Base-by-base conservation (phyloP, 37 sponge, comb jelly and placozoan species). In the Theonella swinhoei region DNA sequence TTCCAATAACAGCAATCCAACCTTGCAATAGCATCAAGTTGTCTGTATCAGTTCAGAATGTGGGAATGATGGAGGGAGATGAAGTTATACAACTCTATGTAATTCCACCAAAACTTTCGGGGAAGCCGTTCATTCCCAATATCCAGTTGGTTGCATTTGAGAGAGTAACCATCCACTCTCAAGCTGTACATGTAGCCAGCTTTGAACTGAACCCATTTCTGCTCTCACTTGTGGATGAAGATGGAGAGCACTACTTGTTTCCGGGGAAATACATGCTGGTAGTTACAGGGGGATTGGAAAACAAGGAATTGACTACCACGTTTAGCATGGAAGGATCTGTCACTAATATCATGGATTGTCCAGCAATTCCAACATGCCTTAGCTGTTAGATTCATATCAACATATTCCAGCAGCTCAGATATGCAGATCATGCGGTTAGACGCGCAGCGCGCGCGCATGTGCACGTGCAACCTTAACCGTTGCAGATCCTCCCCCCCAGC, bases 1-100 rank as follows among this genome's bases (percentile, higher is more conserved):
- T 39, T 40, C 17, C n/a, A 42, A 24, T 2, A 38, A 37, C 23
- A 23, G 25, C n/a, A 22, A 41, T 33, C 23, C 0, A 11, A 38
- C n/a, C 1, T 3, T 38, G 73, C n/a, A 14, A 2, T 1, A 26
- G 42, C 31, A 20, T 65, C 5, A 26, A 23, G 24, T 8, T 65
- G 25, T 23, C 5, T 5, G 30, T 65, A 7, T 65, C 66, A 23
- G 29, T 29, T 65, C 66, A 65, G 30, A 65, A 26, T 7, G 66
- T 26, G 7, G 66, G 29, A 20, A 20, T 7, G 5, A n/a, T 65
- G 7, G 5, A 65, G 14, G 91, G 88, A 0, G 91, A 91, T 47
- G 91, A 91, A 66, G 88, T 91, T 26, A 39, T 87, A 20, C 83
- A 87, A 64, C 39, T 87, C n/a, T 91, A 91, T 70, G 38, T 91